Percentiles rank a stretch among this genome's conserved stretches.
Evolutionary conservation across 2,113 vertebrate genomes (phyloP).

Genomic region (Cephalopterus ornatus): DNA sequence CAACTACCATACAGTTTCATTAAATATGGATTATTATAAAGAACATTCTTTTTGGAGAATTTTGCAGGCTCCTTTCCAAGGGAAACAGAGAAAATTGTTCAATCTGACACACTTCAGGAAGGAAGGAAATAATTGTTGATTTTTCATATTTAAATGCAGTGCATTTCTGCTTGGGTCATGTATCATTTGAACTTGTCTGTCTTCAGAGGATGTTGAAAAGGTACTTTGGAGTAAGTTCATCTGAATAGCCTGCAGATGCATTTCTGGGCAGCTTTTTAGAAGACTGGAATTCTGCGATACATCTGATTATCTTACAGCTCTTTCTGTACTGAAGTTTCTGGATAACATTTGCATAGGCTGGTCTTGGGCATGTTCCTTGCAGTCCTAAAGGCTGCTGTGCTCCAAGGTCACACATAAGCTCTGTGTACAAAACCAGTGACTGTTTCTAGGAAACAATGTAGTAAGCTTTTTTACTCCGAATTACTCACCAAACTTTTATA

Average conservation of each 20-base stretch:
- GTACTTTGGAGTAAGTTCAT: background rate
- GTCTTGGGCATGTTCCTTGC: background rate
- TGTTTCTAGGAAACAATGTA: background rate
- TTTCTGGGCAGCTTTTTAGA: background rate
- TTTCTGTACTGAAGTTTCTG: background rate
- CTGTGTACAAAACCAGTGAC: background rate
- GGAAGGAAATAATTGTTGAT: background rate
- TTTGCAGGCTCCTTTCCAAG: conserved; percentile 27
- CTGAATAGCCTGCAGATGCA: background rate
- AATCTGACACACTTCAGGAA: background rate
- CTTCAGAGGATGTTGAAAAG: background rate
- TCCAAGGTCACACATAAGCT: background rate
- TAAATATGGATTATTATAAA: conserved; percentile 49
- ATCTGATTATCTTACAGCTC: background rate
- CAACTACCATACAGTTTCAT: conserved; percentile 34
- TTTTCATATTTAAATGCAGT: conserved; percentile 6
- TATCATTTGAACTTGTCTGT: background rate
- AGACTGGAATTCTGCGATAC: background rate
- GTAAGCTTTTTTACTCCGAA: background rate
- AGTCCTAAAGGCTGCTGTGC: background rate
- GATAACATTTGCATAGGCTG: background rate
- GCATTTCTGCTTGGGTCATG: background rate
- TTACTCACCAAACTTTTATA: background rate
- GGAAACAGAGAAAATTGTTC: background rate
- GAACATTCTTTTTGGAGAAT: conserved; percentile 21